These are phyloP conservation scores for Wiebesia pumilae DNA, from an alignment of 1,140 invertebrate species.

Conservation along the genomic window DNA sequence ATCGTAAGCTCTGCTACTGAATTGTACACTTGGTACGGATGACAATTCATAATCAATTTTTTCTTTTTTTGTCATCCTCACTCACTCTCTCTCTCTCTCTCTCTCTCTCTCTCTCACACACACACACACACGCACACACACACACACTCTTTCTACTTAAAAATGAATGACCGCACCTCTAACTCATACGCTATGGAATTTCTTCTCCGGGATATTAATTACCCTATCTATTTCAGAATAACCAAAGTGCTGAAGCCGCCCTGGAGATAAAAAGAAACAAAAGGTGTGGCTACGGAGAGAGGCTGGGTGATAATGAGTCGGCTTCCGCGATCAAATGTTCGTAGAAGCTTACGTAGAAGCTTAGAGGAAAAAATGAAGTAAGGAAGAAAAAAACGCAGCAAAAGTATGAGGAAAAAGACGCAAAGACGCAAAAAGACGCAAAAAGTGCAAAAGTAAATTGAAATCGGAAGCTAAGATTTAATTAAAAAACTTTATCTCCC, in stretches of 20 bases:
- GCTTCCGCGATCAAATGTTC: slow-evolving; percentile 54
- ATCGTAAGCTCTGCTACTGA: too few species aligned
- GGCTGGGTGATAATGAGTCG: slow-evolving; percentile 60
- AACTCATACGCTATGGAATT: slow-evolving; percentile 26
- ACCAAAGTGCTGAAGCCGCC: not conserved
- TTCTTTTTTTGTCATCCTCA: too few species aligned
- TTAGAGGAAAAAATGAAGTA: slow-evolving; percentile 45
- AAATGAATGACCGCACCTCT: not conserved
- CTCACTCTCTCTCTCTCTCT: not conserved
- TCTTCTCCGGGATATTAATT: slow-evolving; percentile 57
- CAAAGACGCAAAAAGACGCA: slow-evolving; percentile 45
- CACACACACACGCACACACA: too few species aligned
- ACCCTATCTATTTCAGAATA: slow-evolving; percentile 43
- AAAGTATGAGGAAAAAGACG: not conserved
- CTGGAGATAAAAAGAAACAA: slow-evolving; percentile 53
- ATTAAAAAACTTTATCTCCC: slow-evolving; percentile 69
- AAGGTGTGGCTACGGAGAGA: slow-evolving; percentile 53
- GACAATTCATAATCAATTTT: too few species aligned
- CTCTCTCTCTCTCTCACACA: too few species aligned
- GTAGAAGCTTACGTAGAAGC: not conserved
- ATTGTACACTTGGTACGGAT: too few species aligned
- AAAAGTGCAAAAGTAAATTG: slow-evolving; percentile 67
- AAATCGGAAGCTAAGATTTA: slow-evolving; percentile 68
- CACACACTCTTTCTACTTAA: not conserved
- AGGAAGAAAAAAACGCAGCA: slow-evolving; percentile 39